phyloP scores from a whole-genome alignment of 2,113 vertebrate species.

The Odobenus rosmarus region DNA sequence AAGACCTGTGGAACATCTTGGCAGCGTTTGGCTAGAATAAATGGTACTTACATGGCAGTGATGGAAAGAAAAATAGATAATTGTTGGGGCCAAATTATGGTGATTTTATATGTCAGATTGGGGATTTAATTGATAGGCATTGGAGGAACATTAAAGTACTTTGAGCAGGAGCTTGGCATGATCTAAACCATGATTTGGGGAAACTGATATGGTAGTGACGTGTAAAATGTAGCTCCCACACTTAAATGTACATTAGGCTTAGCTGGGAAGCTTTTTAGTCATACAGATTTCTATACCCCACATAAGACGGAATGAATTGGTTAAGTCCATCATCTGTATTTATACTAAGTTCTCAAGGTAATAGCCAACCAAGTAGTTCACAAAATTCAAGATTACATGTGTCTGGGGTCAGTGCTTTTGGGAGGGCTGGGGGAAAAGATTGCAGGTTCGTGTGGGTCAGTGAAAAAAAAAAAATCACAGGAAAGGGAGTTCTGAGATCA shows the following conservation, averaged over 20 bases:
- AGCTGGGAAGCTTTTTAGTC: neutral
- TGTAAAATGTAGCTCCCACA: neutral
- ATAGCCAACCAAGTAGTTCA: neutral
- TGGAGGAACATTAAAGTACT: neutral
- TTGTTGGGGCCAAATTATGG: neutral
- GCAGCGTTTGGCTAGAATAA: neutral
- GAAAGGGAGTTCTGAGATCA: neutral
- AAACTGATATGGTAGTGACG: neutral
- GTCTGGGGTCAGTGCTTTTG: neutral
- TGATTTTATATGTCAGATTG: neutral
- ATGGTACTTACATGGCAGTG: neutral
- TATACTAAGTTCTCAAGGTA: neutral
- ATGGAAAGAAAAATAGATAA: neutral
- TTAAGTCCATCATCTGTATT: neutral
- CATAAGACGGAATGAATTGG: neutral
- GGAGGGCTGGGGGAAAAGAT: neutral
- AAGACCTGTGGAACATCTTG: neutral
- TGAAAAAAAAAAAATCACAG: neutral
- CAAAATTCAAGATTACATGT: neutral
- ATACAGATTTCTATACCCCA: neutral
- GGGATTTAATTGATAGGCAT: neutral
- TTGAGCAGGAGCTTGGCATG: neutral
- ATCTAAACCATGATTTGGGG: conserved; percentile 1
- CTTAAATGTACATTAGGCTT: neutral
- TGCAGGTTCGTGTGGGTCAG: neutral